phyloP scores from a whole-genome alignment of 37 sponge, comb jelly and placozoan species.

The Oopsacas minuta region DNA sequence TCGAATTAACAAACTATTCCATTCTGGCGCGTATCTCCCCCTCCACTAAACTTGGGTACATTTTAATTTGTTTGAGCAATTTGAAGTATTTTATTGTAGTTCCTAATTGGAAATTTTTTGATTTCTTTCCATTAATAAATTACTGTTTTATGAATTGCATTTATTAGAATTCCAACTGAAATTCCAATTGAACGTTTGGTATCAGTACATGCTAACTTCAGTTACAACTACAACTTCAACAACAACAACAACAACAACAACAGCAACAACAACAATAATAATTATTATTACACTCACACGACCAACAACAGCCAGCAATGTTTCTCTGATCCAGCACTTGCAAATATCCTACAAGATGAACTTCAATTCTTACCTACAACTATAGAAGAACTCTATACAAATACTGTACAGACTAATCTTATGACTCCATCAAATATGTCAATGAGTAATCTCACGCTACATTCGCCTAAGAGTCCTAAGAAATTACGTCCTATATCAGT shows the following conservation, averaged over 20 bases:
- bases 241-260: not conserved
- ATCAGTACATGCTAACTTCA: not conserved
- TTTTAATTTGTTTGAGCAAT: too few relatives aligned
- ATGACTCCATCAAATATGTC: not conserved
- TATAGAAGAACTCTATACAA: not conserved
- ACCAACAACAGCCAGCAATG: not conserved
- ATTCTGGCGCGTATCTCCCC: too few relatives aligned
- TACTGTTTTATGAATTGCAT: too few relatives aligned
- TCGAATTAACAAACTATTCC: too few relatives aligned
- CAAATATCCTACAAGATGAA: not conserved
- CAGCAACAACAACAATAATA: not conserved
- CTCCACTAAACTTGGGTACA: too few relatives aligned
- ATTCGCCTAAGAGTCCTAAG: not conserved
- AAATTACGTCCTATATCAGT: not conserved
- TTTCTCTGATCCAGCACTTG: constrained; percentile 9
- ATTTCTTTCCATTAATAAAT: too few relatives aligned
- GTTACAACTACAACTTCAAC: not conserved
- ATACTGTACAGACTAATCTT: not conserved
- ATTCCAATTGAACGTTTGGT: not conserved
- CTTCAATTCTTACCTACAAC: not conserved
- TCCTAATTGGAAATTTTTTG: too few relatives aligned
- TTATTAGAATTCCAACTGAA: not conserved
- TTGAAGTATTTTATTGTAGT: too few relatives aligned
- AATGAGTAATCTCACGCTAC: not conserved
- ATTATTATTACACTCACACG: not conserved